Percentiles rank a stretch among this genome's conserved stretches.
Conservation (phyloP, 2,797 vertebrate species). For the Crypturellus tataupa region DNA sequence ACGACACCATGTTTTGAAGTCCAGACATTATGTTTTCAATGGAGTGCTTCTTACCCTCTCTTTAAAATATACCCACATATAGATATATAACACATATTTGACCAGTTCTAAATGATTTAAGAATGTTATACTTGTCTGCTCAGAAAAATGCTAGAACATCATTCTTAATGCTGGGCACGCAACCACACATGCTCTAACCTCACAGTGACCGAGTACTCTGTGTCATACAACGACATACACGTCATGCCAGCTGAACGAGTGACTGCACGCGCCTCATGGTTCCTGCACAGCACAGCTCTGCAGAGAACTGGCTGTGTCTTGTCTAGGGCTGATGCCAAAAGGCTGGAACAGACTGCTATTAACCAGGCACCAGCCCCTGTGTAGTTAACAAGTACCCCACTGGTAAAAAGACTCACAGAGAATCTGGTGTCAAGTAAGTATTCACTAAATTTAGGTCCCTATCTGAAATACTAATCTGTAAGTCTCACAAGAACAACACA, state of each 20-base stretch:
- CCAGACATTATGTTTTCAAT: not conserved
- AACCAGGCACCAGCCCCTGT: not conserved
- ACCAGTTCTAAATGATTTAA: not conserved
- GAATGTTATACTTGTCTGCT: not conserved
- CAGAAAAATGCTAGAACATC: not conserved
- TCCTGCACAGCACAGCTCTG: not conserved
- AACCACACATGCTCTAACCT: not conserved
- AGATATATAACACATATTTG: not conserved
- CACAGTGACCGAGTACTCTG: not conserved
- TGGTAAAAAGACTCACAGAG: not conserved
- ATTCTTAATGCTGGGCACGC: not conserved
- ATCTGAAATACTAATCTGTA: not conserved
- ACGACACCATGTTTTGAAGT: not conserved
- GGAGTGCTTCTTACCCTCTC: not conserved
- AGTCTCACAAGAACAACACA: not conserved
- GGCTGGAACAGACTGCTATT: not conserved
- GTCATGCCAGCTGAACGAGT: not conserved
- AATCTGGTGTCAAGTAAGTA: not conserved
- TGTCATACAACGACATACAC: rapidly evolving
- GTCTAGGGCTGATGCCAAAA: not conserved
- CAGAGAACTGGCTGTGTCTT: not conserved
- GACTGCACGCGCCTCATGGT: not conserved
- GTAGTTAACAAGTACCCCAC: not conserved
- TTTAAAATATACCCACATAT: not conserved
- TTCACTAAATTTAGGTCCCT: not conserved